These are phyloP conservation scores for Epizoanthus stellaris DNA, from an alignment of 92 coral and sea anemone species.

Conservation along the genomic window DNA sequence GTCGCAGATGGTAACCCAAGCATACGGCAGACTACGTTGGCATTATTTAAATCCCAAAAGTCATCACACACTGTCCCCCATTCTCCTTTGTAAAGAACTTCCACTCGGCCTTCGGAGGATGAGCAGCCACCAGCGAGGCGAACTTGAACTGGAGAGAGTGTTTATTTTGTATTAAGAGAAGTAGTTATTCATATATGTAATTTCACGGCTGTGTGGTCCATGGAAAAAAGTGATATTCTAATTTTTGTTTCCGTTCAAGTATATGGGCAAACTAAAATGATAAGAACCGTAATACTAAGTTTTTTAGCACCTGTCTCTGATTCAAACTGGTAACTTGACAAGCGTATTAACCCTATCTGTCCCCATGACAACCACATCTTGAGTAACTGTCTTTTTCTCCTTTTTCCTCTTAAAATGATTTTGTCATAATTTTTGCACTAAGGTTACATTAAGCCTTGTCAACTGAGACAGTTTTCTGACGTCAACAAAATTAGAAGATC, in stretches of 20 bases:
- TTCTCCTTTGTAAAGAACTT: conserved; percentile 30
- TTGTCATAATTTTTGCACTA: too few species aligned
- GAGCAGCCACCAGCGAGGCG: conserved; percentile 24
- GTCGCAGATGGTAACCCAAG: conserved; percentile 29
- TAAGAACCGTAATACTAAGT: too few species aligned
- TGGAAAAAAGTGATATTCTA: neutral
- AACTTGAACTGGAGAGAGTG: conserved; percentile 16
- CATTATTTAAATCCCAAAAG: conserved; percentile 33
- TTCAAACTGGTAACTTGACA: too few species aligned
- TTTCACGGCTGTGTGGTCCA: neutral
- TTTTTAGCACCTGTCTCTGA: too few species aligned
- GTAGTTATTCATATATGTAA: neutral
- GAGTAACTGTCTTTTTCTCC: too few species aligned
- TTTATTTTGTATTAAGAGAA: neutral
- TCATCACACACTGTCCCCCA: conserved; percentile 38
- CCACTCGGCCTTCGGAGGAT: conserved; percentile 37
- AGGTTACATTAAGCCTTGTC: too few species aligned
- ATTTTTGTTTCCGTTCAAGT: neutral
- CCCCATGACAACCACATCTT: too few species aligned
- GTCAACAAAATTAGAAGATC: too few species aligned
- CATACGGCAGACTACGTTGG: conserved; percentile 40
- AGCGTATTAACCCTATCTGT: too few species aligned
- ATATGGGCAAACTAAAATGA: too few species aligned
- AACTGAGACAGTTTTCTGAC: too few species aligned
- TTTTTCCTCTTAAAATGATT: too few species aligned